phyloP scores from a whole-genome alignment of 2,888 invertebrate species.

The Scaptomyza tumidula region DNA sequence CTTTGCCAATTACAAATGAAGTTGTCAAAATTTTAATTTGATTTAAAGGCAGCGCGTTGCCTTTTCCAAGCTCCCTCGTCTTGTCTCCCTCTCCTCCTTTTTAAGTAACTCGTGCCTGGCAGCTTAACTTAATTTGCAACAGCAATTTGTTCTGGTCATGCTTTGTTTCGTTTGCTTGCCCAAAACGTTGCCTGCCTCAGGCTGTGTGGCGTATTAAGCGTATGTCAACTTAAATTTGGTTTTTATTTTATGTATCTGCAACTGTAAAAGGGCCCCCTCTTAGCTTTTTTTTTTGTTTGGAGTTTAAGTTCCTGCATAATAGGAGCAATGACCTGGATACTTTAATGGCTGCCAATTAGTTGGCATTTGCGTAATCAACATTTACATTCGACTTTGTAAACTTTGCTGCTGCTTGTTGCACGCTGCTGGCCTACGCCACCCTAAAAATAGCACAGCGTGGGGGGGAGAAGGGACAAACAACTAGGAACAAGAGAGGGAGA shows the following conservation, averaged over 20 bases:
- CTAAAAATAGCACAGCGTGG: conserved; percentile 57
- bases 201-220: conserved; percentile 46
- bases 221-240: conserved; percentile 60
- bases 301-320: conserved; percentile 16
- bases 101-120: conserved; percentile 10
- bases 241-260: conserved; percentile 34
- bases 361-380: conserved; percentile 75
- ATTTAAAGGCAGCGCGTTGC: conserved; percentile 55
- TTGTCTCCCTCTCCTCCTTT: conserved; percentile 3
- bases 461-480: conserved; percentile 1
- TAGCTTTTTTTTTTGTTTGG: neutral
- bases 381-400: conserved; percentile 55
- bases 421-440: conserved; percentile 39
- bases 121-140: conserved; percentile 61
- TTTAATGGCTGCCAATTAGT: conserved; percentile 72
- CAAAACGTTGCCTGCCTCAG: conserved; percentile 8
- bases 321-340: conserved; percentile 56
- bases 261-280: conserved; percentile 11
- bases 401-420: conserved; percentile 12
- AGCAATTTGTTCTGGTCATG: conserved; percentile 69
- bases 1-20: conserved; percentile 75
- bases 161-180: conserved; percentile 7
- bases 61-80: conserved; percentile 2
- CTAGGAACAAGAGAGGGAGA: neutral
- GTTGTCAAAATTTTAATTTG: conserved; percentile 82